Base-by-base conservation (phyloP, 2,113 vertebrate species). In the Nerophis ophidion region DNA sequence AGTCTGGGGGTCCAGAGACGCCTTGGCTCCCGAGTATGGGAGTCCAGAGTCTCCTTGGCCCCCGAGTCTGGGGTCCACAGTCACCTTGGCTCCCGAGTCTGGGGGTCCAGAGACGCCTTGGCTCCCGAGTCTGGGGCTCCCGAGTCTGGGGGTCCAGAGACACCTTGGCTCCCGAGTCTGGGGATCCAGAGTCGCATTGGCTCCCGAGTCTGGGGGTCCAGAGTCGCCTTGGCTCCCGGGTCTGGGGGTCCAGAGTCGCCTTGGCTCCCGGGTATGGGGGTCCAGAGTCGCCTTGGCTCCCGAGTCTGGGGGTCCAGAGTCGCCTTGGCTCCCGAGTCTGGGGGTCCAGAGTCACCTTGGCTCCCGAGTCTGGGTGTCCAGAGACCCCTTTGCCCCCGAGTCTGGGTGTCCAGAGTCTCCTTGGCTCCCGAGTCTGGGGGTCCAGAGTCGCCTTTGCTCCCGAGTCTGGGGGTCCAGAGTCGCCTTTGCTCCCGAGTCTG, bases 171-270 rank as follows among this genome's bases (percentile, higher is more conserved):
- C 80, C 80, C 84, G 84, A 86, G 77, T 80, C 75, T 66, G 63
- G 73, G 26, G 26, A 4, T 26, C 19, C 19, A 26, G 19, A 26
- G 19, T 26, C 3, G 19, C 19, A 1, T 26, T 26, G 19, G 19
- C 19, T 26, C 19, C 19, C 19, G n/a, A n/a, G n/a, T n/a, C n/a
- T n/a, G n/a, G n/a, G n/a, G n/a, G n/a, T n/a, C n/a, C n/a, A n/a
- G n/a, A 75, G 75, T 86, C 80, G 72, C 76, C 65, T 74, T 81
- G 73, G 77, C 80, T 82, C 80, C 80, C 84, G 84, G 85, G 77
- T 80, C 75, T 66, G 63, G 73, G 26, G 26, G 26, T 26, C 19
- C 19, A 26, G 19, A 26, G 19, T 26, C 3, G 19, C 19, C 19
- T 26, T 26, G 19, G 19, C 19, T 26, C 19, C 19, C 19, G n/a